These are phyloP conservation scores for Escarpia spicata DNA, from an alignment of 2,888 invertebrate genomes.

Conservation along the genomic window DNA sequence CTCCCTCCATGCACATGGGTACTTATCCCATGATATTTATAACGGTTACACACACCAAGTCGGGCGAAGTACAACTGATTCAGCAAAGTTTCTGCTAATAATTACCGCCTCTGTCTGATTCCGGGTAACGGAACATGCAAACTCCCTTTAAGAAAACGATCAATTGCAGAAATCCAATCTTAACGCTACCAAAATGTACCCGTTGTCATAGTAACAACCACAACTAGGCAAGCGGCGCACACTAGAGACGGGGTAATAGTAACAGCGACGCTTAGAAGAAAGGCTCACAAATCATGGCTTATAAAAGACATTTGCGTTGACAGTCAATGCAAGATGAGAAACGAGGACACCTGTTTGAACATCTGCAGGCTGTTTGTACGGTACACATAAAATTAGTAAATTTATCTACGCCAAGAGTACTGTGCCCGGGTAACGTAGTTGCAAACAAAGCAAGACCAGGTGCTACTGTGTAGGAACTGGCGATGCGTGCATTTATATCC, in stretches of 20 bases:
- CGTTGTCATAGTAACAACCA: not conserved
- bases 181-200: not conserved
- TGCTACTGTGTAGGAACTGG: not conserved
- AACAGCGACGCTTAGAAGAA: not conserved
- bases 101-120: no score
- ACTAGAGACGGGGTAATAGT: not conserved
- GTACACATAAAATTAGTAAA: not conserved
- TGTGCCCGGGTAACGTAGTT: not conserved
- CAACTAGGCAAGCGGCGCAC: not conserved
- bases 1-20: no score
- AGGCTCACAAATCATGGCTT: not conserved
- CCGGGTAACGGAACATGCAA: no score
- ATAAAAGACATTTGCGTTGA: conserved; percentile 10
- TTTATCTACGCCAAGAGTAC: not conserved
- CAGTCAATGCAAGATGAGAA: not conserved
- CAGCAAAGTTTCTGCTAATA: no score
- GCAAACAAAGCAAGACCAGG: not conserved
- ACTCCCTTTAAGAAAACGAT: not conserved
- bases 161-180: not conserved
- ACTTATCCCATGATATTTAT: no score
- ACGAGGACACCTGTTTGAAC: conserved; percentile 10
- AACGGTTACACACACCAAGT: no score
- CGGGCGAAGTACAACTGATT: no score
- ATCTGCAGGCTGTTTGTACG: not conserved
- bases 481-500: not conserved